These are phyloP conservation scores for Chelon labrosus DNA, from an alignment of 2,797 vertebrate genomes.

Conservation along the genomic window DNA sequence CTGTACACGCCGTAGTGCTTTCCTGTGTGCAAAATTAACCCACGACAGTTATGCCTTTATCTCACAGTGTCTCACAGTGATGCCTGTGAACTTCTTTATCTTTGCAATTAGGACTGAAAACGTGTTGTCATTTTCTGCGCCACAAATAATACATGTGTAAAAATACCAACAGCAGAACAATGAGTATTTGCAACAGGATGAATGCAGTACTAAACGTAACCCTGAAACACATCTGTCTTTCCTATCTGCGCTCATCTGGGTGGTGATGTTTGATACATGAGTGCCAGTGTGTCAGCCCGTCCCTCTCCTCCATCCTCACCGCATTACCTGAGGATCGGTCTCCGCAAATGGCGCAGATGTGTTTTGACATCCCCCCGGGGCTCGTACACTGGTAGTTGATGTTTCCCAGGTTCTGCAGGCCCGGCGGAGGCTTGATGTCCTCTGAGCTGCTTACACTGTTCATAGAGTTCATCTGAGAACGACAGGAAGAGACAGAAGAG, in stretches of 20 bases:
- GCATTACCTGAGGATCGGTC: conserved; percentile 95
- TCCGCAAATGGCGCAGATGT: conserved; percentile 97
- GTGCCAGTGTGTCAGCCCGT: conserved; percentile 2
- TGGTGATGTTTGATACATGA: neutral
- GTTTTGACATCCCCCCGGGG: conserved; percentile 93
- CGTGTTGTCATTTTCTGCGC: neutral
- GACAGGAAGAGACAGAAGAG: conserved; percentile 55
- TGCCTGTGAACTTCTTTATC: too few relatives aligned
- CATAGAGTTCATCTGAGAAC: conserved; percentile 88
- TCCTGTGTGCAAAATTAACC: conserved; percentile 77
- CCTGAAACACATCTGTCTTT: conserved; percentile 11
- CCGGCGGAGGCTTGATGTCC: conserved; percentile 93
- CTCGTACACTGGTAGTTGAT: conserved; percentile 92
- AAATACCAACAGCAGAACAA: neutral
- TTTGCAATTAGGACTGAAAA: too few relatives aligned
- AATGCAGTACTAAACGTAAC: neutral
- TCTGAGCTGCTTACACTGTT: conserved; percentile 91
- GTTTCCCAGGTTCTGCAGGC: conserved; percentile 88
- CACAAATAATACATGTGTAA: neutral
- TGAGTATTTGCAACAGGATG: neutral
- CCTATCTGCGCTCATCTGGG: neutral
- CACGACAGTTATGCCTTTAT: conserved; percentile 6
- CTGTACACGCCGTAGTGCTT: conserved; percentile 97
- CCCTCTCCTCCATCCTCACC: neutral
- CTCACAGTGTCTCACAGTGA: too few relatives aligned